Base-by-base conservation (phyloP, 37 sponge, comb jelly and placozoan genomes). In the Halisarca cf. caerulea region DNA sequence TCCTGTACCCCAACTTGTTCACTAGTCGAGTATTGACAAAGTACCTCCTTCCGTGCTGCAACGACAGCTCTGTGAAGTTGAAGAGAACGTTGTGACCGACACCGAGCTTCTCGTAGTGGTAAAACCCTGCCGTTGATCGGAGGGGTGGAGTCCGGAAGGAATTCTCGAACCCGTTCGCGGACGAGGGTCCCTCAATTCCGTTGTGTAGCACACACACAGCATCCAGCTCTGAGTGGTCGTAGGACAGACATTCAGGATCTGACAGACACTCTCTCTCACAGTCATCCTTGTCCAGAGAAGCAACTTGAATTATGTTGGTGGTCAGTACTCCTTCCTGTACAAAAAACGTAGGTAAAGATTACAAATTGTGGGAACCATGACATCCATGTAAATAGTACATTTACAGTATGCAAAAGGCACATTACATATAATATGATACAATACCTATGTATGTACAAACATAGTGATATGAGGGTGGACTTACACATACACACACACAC, bases 31-130 rank as follows among this genome's bases (percentile, higher is more conserved):
- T 7, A 44, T 93, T 93, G 68, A 96, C 66, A 42, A 82, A 90
- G 66, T 93, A 96, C 11, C 64, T 36, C 0, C 59, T 33, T 30
- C 87, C 80, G 66, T 89, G 89, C 17, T 68, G 59, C 2, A 95
- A 43, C 4, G 41, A 27, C 15, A 95, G 82, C 14, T 44, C 54
- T 24, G 83, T 38, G 32, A 85, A 89, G 2, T 40, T 72, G 25
- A 84, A 41, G 0, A 60, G 21, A 4, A 84, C 84, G 1, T 83
- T 82, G 79, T 88, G 89, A 9, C 95, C 92, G 2, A 82, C 74
- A 58, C 93, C 93, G n/a, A 93, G 85, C 66, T 80, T 89, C 44
- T 93, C 93, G 62, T 87, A 89, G 58, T 93, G 93, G 25, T 57
- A 18, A 39, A 89, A 93, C 0, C 58, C 73, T 15, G 23, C n/a